A percentile compares a stretch with the other conserved stretches of the same genome.
Evolutionary conservation across 2,888 invertebrate genomes (phyloP).

Genomic region (Parnassius glacialis): DNA sequence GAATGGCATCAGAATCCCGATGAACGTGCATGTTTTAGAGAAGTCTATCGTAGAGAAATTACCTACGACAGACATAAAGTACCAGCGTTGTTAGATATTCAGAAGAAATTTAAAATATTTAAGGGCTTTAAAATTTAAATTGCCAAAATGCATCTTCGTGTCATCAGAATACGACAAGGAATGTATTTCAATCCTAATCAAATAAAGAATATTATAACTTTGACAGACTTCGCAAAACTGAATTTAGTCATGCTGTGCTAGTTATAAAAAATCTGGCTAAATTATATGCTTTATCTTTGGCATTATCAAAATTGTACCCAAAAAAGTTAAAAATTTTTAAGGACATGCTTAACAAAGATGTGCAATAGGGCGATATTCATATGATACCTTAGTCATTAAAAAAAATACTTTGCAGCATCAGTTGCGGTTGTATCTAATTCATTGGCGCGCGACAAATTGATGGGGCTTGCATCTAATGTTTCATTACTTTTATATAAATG

Average conservation of each 20-base stretch:
- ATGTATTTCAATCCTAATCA: conserved; percentile 42
- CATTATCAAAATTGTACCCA: conserved; percentile 45
- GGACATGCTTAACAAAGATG: conserved; percentile 44
- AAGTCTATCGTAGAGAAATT: conserved; percentile 52
- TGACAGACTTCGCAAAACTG: conserved; percentile 48
- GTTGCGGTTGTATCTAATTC: conserved; percentile 49
- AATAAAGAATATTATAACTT: conserved; percentile 37
- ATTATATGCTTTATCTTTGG: conserved; percentile 59
- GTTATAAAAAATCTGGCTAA: conserved; percentile 61
- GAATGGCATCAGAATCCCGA: conserved; percentile 55
- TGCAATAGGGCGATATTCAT: conserved; percentile 53
- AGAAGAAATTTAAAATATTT: conserved; percentile 48
- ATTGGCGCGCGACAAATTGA: conserved; percentile 43
- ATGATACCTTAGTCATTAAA: conserved; percentile 47
- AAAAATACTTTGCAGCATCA: conserved; percentile 52
- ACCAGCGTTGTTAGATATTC: conserved; percentile 51
- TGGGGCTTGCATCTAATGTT: conserved; percentile 45
- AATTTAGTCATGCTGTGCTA: conserved; percentile 47
- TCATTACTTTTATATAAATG: conserved; percentile 49
- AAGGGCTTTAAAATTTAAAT: conserved; percentile 63
- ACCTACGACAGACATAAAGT: conserved; percentile 44
- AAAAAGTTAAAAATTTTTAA: conserved; percentile 46
- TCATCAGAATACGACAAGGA: conserved; percentile 51
- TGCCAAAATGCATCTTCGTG: conserved; percentile 53
- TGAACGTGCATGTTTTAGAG: conserved; percentile 47